phyloP scores from a whole-genome alignment of 2,113 vertebrate genomes.

The Cebidichthys violaceus region DNA sequence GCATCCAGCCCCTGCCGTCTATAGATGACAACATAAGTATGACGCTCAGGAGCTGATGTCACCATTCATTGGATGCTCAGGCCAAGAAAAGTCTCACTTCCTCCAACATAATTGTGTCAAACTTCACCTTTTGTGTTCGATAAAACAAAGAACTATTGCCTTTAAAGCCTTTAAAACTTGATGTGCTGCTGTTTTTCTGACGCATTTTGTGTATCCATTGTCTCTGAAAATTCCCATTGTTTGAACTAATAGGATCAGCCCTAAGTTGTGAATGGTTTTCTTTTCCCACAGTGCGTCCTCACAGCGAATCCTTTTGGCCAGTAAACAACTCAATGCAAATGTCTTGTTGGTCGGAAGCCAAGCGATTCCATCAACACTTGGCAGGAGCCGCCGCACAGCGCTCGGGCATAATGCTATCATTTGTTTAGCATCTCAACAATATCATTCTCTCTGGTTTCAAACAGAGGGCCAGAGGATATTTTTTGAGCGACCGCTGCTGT shows the following conservation, averaged over 20 bases:
- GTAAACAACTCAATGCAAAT: slow-evolving; percentile 71
- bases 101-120: slow-evolving; percentile 25
- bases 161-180: neutral
- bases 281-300: slow-evolving; percentile 36
- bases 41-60: slow-evolving; percentile 62
- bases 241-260: slow-evolving; percentile 55
- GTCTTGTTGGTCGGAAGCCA: slow-evolving; percentile 64
- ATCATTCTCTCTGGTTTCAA: slow-evolving; percentile 67
- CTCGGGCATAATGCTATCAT: slow-evolving; percentile 68
- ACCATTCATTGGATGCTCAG: slow-evolving; percentile 5
- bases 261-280: slow-evolving; percentile 15
- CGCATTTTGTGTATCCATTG: neutral
- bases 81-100: slow-evolving; percentile 18
- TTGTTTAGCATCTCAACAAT: slow-evolving; percentile 78
- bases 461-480: slow-evolving; percentile 4
- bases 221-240: slow-evolving; percentile 50
- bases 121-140: neutral
- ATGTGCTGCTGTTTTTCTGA: neutral
- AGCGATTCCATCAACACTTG: slow-evolving; percentile 81
- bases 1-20: neutral
- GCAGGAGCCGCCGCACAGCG: slow-evolving; percentile 52
- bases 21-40: slow-evolving; percentile 55
- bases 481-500: slow-evolving; percentile 20
- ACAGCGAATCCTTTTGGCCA: slow-evolving; percentile 42
- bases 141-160: neutral